A percentile compares a stretch with the other conserved stretches of the same genome.
Evolutionary conservation across 1,140 invertebrate genomes (phyloP).

Genomic region (Drosophila pseudoananassae): DNA sequence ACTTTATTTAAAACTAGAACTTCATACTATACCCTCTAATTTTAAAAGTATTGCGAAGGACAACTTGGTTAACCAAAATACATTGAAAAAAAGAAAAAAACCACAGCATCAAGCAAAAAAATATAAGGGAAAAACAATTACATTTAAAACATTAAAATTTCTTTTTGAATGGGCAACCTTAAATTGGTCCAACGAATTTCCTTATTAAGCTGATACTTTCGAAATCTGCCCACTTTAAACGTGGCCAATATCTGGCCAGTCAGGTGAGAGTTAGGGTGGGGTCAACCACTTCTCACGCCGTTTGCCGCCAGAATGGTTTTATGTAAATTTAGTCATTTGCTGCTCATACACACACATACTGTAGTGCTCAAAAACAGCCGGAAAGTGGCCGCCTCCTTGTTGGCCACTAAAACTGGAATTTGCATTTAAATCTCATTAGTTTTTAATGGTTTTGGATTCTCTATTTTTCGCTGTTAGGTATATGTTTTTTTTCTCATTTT

Average conservation of each 20-base stretch:
- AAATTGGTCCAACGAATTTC: not conserved
- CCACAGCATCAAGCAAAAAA: not conserved
- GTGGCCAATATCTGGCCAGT: constrained; percentile 8
- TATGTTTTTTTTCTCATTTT: constrained; percentile 1
- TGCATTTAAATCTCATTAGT: constrained; percentile 82
- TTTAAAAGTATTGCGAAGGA: not conserved
- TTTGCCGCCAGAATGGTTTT: constrained; percentile 49
- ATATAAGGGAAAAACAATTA: not conserved
- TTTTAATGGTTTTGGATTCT: constrained; percentile 75
- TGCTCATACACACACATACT: constrained; percentile 40
- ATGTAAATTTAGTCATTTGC: constrained; percentile 80
- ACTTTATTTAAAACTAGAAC: not conserved
- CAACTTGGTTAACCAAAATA: not conserved
- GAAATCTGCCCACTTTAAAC: constrained; percentile 2
- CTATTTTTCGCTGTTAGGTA: constrained; percentile 24
- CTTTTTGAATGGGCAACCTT: not conserved
- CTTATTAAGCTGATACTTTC: constrained; percentile 12
- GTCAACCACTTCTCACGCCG: constrained; percentile 32
- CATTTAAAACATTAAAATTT: not conserved
- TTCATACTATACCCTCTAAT: not conserved
- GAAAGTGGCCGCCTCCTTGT: not conserved
- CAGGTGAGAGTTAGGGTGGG: constrained; percentile 27
- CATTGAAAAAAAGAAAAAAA: not conserved
- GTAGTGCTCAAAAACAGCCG: constrained; percentile 7
- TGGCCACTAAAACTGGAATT: constrained; percentile 60